Conservation (phyloP, 2,113 vertebrate species). For the Casuarius casuarius region DNA sequence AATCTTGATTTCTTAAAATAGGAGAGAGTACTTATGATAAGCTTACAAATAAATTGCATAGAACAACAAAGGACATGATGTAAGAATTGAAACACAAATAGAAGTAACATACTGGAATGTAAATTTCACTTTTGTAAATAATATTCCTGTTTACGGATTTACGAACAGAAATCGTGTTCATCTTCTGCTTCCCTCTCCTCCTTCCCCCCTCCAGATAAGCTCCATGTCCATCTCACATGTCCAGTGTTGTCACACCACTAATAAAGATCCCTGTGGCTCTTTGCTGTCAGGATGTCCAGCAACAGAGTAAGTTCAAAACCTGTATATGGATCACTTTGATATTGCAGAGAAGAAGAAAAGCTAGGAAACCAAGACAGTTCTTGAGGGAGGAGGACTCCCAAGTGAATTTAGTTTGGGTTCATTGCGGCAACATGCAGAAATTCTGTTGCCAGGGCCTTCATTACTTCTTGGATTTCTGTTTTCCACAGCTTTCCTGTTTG, state of each 20-base stretch:
- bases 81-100: not conserved
- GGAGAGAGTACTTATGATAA: not conserved
- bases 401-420: not conserved
- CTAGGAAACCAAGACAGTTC: not conserved
- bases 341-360: not conserved
- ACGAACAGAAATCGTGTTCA: not conserved
- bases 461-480: not conserved
- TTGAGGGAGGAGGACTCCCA: not conserved
- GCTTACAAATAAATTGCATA: not conserved
- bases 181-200: not conserved
- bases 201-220: constrained; percentile 27
- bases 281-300: not conserved
- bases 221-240: not conserved
- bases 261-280: not conserved
- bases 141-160: not conserved
- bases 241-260: not conserved
- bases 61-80: not conserved
- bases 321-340: not conserved
- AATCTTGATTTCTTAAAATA: not conserved
- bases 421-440: not conserved
- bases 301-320: constrained; percentile 27
- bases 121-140: not conserved
- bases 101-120: not conserved
- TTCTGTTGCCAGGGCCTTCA: not conserved
- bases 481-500: constrained; percentile 33